Percentiles rank a stretch among this genome's conserved stretches.
Conservation (phyloP, 2,113 vertebrate species). For the Hippocampus abdominalis region DNA sequence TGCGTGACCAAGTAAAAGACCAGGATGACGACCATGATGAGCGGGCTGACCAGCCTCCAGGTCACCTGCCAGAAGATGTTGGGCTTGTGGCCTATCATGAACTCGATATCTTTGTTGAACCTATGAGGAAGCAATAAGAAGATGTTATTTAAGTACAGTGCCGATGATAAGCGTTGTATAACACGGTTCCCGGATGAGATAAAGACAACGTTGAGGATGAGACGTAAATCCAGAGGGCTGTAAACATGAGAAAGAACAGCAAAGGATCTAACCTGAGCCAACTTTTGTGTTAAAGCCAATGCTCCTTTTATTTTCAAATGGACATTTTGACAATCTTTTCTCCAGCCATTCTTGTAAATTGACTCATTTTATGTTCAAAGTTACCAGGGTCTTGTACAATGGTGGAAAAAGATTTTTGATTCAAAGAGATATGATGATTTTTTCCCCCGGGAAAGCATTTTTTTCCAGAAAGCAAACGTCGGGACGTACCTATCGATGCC, state of each 20-base stretch:
- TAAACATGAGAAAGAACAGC: not conserved
- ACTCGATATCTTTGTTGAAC: constrained; percentile 90
- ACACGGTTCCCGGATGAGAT: constrained; percentile 19
- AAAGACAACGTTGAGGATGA: constrained; percentile 4
- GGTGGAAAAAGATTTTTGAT: not conserved
- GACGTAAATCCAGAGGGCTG: too few relatives aligned
- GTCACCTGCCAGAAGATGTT: constrained; percentile 92
- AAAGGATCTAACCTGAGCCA: too few relatives aligned
- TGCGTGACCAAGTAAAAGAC: constrained; percentile 85
- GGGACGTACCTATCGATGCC: constrained; percentile 84
- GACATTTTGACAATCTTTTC: too few relatives aligned
- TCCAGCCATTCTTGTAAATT: too few relatives aligned
- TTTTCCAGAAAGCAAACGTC: too few relatives aligned
- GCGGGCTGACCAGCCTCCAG: constrained; percentile 87
- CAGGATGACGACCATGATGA: constrained; percentile 88
- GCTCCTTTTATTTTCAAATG: too few relatives aligned
- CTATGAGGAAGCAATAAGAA: constrained; percentile 62
- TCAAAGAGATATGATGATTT: too few relatives aligned
- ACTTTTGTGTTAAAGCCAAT: too few relatives aligned
- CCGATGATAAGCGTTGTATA: constrained; percentile 23
- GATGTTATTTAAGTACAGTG: constrained; percentile 6
- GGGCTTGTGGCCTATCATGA: constrained; percentile 94
- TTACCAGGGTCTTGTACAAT: too few relatives aligned
- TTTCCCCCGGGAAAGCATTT: not conserved
- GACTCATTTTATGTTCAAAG: too few relatives aligned